phyloP scores from a whole-genome alignment of 2,888 invertebrate genomes.

The Eledona agricola region DNA sequence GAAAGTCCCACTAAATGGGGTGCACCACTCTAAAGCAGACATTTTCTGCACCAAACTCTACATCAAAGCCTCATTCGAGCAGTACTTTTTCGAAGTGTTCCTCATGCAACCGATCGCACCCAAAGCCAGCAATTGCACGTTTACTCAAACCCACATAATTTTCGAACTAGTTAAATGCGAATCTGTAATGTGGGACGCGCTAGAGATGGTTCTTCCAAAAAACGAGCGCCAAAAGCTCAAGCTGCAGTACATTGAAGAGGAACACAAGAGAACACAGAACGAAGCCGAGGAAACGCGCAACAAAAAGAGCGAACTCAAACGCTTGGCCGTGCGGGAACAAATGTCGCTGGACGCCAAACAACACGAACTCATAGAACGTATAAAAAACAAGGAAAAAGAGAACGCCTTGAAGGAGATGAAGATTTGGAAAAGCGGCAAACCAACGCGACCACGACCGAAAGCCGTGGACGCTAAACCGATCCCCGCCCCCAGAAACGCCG shows the following conservation, averaged over 20 bases:
- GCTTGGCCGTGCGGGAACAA: constrained; percentile 69
- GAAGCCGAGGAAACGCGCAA: constrained; percentile 65
- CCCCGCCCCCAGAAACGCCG: constrained; percentile 61
- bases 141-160: constrained; percentile 68
- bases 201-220: constrained; percentile 68
- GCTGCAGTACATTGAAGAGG: constrained; percentile 67
- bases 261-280: constrained; percentile 67
- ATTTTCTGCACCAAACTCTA: constrained; percentile 75
- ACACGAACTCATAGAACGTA: constrained; percentile 70
- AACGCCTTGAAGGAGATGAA: constrained; percentile 74
- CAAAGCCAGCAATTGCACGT: constrained; percentile 70
- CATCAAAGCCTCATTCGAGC: constrained; percentile 76
- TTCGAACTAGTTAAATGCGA: constrained; percentile 74
- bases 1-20: constrained; percentile 72
- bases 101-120: constrained; percentile 71
- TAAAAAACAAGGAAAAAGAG: constrained; percentile 70
- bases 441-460: constrained; percentile 64
- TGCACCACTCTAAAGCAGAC: constrained; percentile 72
- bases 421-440: constrained; percentile 43
- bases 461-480: not conserved
- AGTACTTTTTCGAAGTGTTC: constrained; percentile 80
- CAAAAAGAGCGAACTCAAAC: constrained; percentile 67
- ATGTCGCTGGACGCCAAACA: constrained; percentile 68
- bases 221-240: constrained; percentile 67
- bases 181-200: constrained; percentile 66